These are phyloP conservation scores for Hyles lineata DNA, from an alignment of 2,888 invertebrate species.

Conservation along the genomic window DNA sequence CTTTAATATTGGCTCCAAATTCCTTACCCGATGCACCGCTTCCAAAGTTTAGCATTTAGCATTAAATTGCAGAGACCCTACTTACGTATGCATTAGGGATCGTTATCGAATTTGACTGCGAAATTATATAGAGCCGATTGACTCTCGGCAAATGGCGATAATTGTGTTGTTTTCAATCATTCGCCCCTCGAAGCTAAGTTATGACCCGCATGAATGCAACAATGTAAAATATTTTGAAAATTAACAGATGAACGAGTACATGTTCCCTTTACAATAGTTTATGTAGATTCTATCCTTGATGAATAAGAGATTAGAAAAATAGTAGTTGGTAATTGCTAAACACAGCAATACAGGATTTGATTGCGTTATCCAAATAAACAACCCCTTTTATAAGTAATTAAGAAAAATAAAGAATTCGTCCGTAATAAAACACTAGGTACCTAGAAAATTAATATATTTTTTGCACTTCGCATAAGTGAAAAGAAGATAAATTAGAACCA, in stretches of 20 bases:
- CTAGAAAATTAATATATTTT: neutral
- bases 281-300: neutral
- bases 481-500: neutral
- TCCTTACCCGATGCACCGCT: neutral
- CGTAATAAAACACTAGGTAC: neutral
- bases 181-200: slow-evolving; percentile 10
- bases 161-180: slow-evolving; percentile 15
- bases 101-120: slow-evolving; percentile 1
- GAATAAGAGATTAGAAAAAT: neutral
- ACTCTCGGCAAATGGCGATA: slow-evolving; percentile 11
- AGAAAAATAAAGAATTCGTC: neutral
- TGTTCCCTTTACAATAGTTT: neutral
- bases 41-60: neutral
- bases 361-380: too few relatives aligned
- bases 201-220: slow-evolving; percentile 19
- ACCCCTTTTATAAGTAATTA: too few relatives aligned
- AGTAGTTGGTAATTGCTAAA: too few relatives aligned
- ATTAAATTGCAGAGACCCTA: slow-evolving; percentile 1
- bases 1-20: neutral
- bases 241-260: neutral
- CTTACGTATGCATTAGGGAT: neutral
- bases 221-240: slow-evolving; percentile 4
- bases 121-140: neutral
- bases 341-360: too few relatives aligned
- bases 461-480: neutral